Conservation (phyloP, 2,113 vertebrate genomes). For the Sapayoa aenigma region DNA sequence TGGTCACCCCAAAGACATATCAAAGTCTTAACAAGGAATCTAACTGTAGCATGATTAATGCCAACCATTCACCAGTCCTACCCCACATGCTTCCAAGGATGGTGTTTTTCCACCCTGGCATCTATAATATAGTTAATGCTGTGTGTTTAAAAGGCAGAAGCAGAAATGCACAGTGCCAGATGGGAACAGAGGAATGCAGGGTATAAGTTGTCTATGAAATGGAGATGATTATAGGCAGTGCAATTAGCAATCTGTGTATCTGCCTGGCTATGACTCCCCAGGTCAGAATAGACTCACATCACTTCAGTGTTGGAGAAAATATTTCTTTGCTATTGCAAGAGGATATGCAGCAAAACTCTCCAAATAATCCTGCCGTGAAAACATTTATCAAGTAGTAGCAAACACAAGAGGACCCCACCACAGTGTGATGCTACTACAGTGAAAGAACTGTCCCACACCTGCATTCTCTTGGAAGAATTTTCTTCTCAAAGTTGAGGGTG, state of each 20-base stretch:
- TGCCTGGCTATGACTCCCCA: neutral
- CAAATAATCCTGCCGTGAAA: neutral
- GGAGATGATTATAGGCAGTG: neutral
- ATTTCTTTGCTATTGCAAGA: neutral
- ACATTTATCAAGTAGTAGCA: neutral
- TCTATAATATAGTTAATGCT: neutral
- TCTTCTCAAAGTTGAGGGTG: neutral
- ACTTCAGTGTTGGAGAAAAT: neutral
- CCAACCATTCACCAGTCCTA: neutral
- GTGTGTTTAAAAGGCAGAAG: neutral
- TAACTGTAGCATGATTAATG: constrained; percentile 13
- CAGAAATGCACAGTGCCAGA: neutral
- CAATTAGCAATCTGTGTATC: constrained; percentile 48
- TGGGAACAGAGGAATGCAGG: neutral
- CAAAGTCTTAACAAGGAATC: neutral
- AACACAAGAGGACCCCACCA: neutral
- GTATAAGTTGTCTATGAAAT: neutral
- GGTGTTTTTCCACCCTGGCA: neutral
- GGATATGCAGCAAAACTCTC: neutral
- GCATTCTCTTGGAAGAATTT: neutral
- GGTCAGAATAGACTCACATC: neutral
- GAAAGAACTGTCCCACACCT: neutral
- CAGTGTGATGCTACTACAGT: neutral
- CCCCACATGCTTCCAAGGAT: neutral
- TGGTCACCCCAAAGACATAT: neutral